Conservation (phyloP, 1,140 invertebrate genomes). For the Leptopilina boulardi region DNA sequence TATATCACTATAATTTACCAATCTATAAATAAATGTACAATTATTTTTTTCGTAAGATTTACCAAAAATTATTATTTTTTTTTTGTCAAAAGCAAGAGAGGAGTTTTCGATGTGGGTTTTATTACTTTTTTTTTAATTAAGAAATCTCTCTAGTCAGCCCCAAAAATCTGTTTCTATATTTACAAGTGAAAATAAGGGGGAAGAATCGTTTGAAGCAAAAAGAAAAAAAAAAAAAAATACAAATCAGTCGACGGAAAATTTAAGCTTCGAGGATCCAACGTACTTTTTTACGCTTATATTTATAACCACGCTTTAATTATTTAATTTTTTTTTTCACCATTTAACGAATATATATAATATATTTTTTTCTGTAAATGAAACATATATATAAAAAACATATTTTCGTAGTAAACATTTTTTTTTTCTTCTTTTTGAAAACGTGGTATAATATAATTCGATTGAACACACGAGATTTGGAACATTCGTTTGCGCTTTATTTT, state of each 20-base stretch:
- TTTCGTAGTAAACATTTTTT: not conserved
- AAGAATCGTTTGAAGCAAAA: not conserved
- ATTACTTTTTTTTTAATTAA: not conserved
- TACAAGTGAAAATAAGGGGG: not conserved
- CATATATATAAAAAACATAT: not conserved
- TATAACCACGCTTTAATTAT: too few species aligned
- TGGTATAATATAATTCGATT: constrained; percentile 8
- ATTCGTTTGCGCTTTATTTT: constrained; percentile 13
- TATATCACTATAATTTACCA: too few species aligned
- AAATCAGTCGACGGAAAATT: constrained; percentile 9
- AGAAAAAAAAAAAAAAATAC: too few species aligned
- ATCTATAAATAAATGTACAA: not conserved
- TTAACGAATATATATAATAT: too few species aligned
- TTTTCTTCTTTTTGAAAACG: not conserved
- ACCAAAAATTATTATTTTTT: not conserved
- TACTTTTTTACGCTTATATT: not conserved
- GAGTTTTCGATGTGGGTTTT: not conserved
- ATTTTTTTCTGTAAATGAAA: too few species aligned
- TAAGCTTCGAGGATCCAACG: not conserved
- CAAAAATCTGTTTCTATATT: not conserved
- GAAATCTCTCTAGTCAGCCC: not conserved
- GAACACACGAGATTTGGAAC: constrained; percentile 16
- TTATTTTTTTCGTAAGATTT: not conserved
- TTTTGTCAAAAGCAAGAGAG: not conserved
- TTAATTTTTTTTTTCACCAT: too few species aligned